Base-by-base conservation (phyloP, 1,140 invertebrate species). In the Octopus bimaculoides region DNA sequence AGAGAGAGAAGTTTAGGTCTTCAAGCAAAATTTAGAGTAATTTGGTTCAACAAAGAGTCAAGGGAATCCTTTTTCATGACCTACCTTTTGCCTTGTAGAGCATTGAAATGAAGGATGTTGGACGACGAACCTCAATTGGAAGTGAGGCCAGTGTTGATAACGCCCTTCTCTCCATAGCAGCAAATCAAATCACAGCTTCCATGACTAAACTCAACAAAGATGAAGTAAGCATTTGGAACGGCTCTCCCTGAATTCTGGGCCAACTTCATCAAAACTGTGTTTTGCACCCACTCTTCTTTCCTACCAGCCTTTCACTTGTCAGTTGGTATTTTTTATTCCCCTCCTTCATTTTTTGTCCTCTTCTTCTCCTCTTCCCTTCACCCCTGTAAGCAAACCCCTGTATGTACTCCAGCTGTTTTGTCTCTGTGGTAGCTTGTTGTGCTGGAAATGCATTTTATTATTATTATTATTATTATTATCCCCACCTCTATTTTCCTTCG, bases 121-220 rank as follows among this genome's bases (percentile, higher is more conserved):
- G 79, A n/a, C n/a, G 79, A 75, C 61, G 79, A 69, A 77, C 81
- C 14, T 82, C 81, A 10, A 77, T 78, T 56, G 78, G 80, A 61
- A 81, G 78, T 78, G 52, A 82, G 75, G 74, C 75, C 53, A 79
- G 80, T 77, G 76, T 77, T 20, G 84, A 84, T 80, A 83, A 83
- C 77, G 82, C 82, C 20, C 82, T 84, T 41, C 82, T 84, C 69
- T 80, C 81, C 71, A 81, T 83, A 77, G 78, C 84, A 79, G 84
- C 84, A 77, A 82, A 81, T 81, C 81, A 83, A 80, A 81, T 83
- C 78, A 84, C 84, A 78, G 82, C 81, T n/a, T 84, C 84, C 17
- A 78, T 84, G 71, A 83, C 82, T 77, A 83, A 83, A 77, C 79
- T 84, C 53, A 84, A 84, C 75, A 82, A 83, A 82, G 84, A 78